A percentile compares a stretch with the other conserved stretches of the same genome.
These are phyloP conservation scores for Idaea straminata DNA, from an alignment of 2,888 invertebrate genomes.

Conservation along the genomic window DNA sequence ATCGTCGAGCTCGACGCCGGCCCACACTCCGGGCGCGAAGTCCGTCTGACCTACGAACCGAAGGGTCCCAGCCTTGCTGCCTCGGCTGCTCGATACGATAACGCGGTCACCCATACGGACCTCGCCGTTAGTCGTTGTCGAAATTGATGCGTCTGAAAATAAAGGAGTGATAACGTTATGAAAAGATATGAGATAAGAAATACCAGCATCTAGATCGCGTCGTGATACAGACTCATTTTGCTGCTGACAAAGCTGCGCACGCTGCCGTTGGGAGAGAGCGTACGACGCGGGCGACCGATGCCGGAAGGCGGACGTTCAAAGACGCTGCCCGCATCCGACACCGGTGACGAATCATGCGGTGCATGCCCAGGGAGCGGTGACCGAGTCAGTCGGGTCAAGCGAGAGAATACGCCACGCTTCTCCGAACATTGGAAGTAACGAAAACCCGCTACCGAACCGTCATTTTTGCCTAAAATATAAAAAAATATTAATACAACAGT, in stretches of 20 bases:
- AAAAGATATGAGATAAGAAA: background rate
- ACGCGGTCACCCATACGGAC: constrained; percentile 94
- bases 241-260: constrained; percentile 75
- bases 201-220: constrained; percentile 10
- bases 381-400: constrained; percentile 90
- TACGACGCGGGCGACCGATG: constrained; percentile 62
- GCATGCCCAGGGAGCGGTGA: constrained; percentile 81
- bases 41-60: constrained; percentile 93
- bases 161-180: constrained; percentile 4
- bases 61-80: constrained; percentile 93
- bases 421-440: constrained; percentile 97
- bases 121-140: constrained; percentile 78
- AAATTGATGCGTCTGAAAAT: constrained; percentile 67
- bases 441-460: constrained; percentile 95
- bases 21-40: constrained; percentile 97
- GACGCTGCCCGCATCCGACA: constrained; percentile 72
- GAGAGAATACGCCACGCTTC: constrained; percentile 95
- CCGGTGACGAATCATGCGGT: constrained; percentile 71
- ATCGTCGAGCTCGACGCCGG: constrained; percentile 96
- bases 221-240: constrained; percentile 68
- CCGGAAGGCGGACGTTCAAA: constrained; percentile 73
- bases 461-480: constrained; percentile 91
- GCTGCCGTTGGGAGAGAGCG: constrained; percentile 74
- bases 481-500: constrained; percentile 5
- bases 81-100: constrained; percentile 91